Base-by-base conservation (phyloP, 2,797 vertebrate species). In the Aldrovandia affinis region DNA sequence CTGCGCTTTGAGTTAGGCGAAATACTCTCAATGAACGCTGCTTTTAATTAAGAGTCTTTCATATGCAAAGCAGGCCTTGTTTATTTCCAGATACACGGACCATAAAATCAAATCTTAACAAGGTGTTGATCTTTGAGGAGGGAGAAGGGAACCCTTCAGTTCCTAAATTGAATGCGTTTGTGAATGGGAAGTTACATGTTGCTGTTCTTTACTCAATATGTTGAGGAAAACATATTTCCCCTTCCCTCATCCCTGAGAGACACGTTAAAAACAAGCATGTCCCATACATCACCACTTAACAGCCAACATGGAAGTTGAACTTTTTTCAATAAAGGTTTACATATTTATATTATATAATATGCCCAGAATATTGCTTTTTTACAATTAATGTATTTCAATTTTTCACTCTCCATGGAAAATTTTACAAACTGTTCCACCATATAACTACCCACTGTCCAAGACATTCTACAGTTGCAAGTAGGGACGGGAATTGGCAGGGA, bases 61-160 rank as follows among this genome's bases (percentile, higher is more conserved):
- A 96, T 93, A 94, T 96, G 94, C 81, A 94, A 95, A 95, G 81
- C 88, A 93, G 90, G 42, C 84, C 82, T 86, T 88, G 59, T 52
- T 65, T 65, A 81, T 44, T 80, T 44, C 30, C 59, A 44, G 47
- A 28, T 70, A 15, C n/a, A 30, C 22, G 52, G 63, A 80, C 80
- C 33, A 80, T 28, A 42, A 75, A 75, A 75, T 44, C 36, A 25
- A 75, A 44, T n/a, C 59, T 28, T 63, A 63, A 28, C 7, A 25
- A 44, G 70, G 22, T 39, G 39, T 75, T 44, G 22, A 75, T 20
- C 18, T 75, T 25, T n/a, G 7, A n/a, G 39, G 39, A 75, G 39
- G 39, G 70, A 75, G 44, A 70, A 28, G 10, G 4, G 28, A 63
- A 63, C 0, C 25, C 25, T n/a, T 63, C 25, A 63, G n/a, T 63